Evolutionary conservation across 2,113 vertebrate species (phyloP).

Genomic region (Axis porcinus): DNA sequence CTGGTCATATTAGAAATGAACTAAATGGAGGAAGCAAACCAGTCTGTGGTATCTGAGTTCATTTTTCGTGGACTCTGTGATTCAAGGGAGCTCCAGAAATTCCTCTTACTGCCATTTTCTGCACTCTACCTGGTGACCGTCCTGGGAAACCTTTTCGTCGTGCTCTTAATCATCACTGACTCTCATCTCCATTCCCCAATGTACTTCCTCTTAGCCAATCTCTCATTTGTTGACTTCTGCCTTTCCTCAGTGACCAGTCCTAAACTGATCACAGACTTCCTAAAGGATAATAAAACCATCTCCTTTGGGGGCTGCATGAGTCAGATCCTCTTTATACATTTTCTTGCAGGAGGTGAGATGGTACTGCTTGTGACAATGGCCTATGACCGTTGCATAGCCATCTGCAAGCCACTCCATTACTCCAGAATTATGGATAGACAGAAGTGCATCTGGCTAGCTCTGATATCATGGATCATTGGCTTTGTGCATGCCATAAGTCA

Average conservation of each 20-base stretch:
- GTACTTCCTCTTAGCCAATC: conserved; percentile 59
- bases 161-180: conserved; percentile 32
- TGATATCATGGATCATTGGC: background rate
- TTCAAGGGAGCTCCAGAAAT: background rate
- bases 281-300: background rate
- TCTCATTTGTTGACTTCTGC: conserved; percentile 54
- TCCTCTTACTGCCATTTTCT: conserved; percentile 30
- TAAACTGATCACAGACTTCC: conserved; percentile 45
- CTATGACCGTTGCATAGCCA: conserved; percentile 64
- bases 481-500: conserved; percentile 53
- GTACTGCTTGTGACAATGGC: conserved; percentile 67
- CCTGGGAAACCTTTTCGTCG: conserved; percentile 52
- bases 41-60: background rate
- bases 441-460: conserved; percentile 38
- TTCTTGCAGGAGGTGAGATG: conserved; percentile 58
- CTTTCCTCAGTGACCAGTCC: conserved; percentile 55
- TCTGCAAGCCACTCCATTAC: conserved; percentile 69
- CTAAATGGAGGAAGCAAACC: conserved; percentile 28
- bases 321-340: conserved; percentile 67
- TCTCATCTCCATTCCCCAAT: conserved; percentile 46
- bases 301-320: conserved; percentile 54
- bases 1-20: background rate
- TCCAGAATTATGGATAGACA: conserved; percentile 23
- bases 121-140: conserved; percentile 52
- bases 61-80: background rate